Percentiles rank a stretch among this genome's conserved stretches.
Evolutionary conservation across 2,113 vertebrate genomes (phyloP).

Genomic region (Syrmaticus mikado): DNA sequence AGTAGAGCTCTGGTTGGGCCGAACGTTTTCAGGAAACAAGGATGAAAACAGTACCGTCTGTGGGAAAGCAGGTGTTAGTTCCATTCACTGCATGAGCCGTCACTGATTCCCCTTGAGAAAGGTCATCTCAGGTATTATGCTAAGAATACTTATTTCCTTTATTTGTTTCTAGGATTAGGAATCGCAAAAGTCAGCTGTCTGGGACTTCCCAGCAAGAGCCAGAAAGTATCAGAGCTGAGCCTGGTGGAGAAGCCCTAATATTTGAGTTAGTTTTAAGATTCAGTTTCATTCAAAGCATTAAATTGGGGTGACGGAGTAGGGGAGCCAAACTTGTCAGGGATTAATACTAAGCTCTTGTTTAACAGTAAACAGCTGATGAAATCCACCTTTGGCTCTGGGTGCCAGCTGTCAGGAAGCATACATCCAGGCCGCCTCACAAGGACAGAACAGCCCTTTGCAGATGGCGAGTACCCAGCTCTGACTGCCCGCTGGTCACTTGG

Average conservation of each 20-base stretch:
- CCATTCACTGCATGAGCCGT: background rate
- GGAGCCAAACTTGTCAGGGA: slow-evolving; percentile 18
- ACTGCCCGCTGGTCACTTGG: background rate
- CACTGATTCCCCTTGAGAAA: slow-evolving; percentile 43
- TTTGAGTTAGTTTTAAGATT: background rate
- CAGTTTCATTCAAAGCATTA: background rate
- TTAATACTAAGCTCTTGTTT: slow-evolving; percentile 61
- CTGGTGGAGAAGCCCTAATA: background rate
- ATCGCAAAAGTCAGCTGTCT: background rate
- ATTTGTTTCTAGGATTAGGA: background rate
- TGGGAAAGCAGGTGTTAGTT: slow-evolving; percentile 7
- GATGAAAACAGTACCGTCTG: background rate
- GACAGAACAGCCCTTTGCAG: background rate
- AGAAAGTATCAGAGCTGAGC: background rate
- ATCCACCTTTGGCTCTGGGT: slow-evolving; percentile 33
- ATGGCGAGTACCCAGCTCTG: background rate
- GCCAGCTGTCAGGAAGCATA: slow-evolving; percentile 22
- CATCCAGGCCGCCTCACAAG: background rate
- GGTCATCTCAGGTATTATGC: slow-evolving; percentile 11
- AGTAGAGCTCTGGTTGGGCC: background rate
- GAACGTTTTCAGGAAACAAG: background rate
- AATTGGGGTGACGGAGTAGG: background rate
- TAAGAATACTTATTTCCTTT: slow-evolving; percentile 22
- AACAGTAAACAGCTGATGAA: slow-evolving; percentile 33
- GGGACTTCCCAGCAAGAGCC: background rate